Evolutionary conservation across 2,888 invertebrate genomes (phyloP).

Genomic region (Cyclophora albipunctata): DNA sequence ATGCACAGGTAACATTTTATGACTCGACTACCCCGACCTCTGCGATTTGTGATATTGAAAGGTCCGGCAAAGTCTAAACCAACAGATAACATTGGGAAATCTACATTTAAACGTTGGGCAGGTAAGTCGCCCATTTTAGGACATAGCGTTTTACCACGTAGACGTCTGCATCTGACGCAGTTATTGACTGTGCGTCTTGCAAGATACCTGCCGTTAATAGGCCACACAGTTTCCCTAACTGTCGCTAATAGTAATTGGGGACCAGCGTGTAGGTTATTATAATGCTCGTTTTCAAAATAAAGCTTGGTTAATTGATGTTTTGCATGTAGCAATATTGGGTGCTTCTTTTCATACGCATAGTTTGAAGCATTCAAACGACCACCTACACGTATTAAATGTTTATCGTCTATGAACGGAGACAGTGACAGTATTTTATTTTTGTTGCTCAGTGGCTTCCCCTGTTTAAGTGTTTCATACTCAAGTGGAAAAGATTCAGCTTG

Average conservation of each 20-base stretch:
- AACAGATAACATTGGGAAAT: slow-evolving; percentile 16
- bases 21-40: slow-evolving; percentile 9
- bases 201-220: slow-evolving; percentile 16
- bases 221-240: slow-evolving; percentile 19
- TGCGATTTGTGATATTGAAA: slow-evolving; percentile 7
- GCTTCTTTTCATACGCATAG: slow-evolving; percentile 18
- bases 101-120: slow-evolving; percentile 9
- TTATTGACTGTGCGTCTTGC: slow-evolving; percentile 13
- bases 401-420: slow-evolving; percentile 15
- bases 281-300: slow-evolving; percentile 15
- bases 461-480: slow-evolving; percentile 15
- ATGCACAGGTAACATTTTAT: slow-evolving; percentile 16
- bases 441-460: slow-evolving; percentile 7
- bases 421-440: slow-evolving; percentile 18
- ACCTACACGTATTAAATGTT: slow-evolving; percentile 20
- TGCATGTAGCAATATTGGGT: slow-evolving; percentile 24
- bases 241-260: slow-evolving; percentile 17
- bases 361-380: slow-evolving; percentile 19
- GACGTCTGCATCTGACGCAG: slow-evolving; percentile 12
- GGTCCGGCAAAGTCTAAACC: slow-evolving; percentile 12
- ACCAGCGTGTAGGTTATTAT: slow-evolving; percentile 17
- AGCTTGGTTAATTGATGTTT: slow-evolving; percentile 19
- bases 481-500: slow-evolving; percentile 18
- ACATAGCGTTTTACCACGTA: slow-evolving; percentile 13
- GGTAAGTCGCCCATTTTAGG: slow-evolving; percentile 27